Conservation (phyloP, 1,140 invertebrate species). For the Pogonus chalceus region DNA sequence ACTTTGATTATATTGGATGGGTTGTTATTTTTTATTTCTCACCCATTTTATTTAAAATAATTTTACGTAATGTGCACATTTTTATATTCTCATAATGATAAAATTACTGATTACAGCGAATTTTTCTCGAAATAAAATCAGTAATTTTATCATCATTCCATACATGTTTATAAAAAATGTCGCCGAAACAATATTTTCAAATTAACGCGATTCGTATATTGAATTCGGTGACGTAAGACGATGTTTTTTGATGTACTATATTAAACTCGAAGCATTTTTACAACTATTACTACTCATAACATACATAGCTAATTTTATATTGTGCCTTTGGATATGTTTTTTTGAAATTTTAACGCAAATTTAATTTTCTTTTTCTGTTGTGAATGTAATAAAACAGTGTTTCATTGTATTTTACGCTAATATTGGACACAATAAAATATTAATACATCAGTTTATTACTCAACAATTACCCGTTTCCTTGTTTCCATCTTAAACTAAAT, state of each 20-base stretch:
- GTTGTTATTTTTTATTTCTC: background rate
- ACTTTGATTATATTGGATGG: slow-evolving; percentile 1
- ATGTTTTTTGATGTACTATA: background rate
- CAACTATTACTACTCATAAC: background rate
- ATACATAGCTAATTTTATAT: slow-evolving; percentile 10
- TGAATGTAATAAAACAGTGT: background rate
- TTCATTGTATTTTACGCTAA: background rate
- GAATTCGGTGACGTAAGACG: background rate
- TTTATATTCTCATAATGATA: slow-evolving; percentile 5
- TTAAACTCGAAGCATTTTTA: background rate
- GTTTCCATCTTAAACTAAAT: no score
- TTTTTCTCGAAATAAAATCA: no score
- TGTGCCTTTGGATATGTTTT: slow-evolving; percentile 16
- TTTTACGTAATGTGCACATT: slow-evolving; percentile 9
- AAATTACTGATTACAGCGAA: no score
- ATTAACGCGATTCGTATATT: no score
- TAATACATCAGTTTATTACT: no score
- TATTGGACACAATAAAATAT: slow-evolving; percentile 1
- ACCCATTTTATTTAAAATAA: background rate
- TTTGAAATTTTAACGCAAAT: slow-evolving; percentile 4
- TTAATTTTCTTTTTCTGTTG: background rate
- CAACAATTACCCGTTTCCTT: no score
- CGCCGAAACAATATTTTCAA: no score
- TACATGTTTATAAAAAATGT: no score
- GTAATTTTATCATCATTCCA: no score